Base-by-base conservation (phyloP, 2,888 invertebrate species). In the Aquatica leii region DNA sequence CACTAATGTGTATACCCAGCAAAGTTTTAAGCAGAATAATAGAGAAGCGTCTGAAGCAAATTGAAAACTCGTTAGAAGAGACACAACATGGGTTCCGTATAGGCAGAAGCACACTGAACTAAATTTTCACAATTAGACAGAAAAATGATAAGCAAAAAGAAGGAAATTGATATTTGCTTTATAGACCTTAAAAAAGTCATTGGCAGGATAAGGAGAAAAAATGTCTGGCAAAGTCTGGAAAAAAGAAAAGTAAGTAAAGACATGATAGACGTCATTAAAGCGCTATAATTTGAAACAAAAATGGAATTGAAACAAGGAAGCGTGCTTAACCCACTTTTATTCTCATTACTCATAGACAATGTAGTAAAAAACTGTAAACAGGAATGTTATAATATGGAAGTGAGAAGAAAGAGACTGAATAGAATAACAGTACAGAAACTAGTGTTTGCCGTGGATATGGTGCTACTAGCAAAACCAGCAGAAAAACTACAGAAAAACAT, bases 21-120 rank as follows among this genome's bases (percentile, higher is more conserved):
- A 59, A 53, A 43, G 46, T 52, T 14, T 15, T 53, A 12, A 53
- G 37, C 1, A 59, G 53, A 59, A 43, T 59, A 15, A 37, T 59
- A 43, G 59, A 53, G 14, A 53, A 35, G 9, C 17, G 53, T 43
- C 20, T 54, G n/a, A 48, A 46, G 34, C 43, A 59, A 43, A 12
- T 35, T 17, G 52, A 59, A 43, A 40, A n/a, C n/a, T n/a, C n/a
- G n/a, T n/a, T n/a, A n/a, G n/a, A n/a, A n/a, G n/a, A n/a, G n/a
- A n/a, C n/a, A n/a, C n/a, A n/a, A n/a, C n/a, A n/a, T n/a, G n/a
- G n/a, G n/a, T n/a, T n/a, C n/a, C n/a, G n/a, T n/a, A n/a, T n/a
- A n/a, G n/a, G n/a, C n/a, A n/a, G n/a, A n/a, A n/a, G n/a, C n/a
- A n/a, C n/a, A n/a, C n/a, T 41, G 18, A 14, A 54, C 40, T 14